Evolutionary conservation across 2,888 invertebrate genomes (phyloP), one percentile per base, ranked within the genome.

Genomic region (Thera obeliscata): DNA sequence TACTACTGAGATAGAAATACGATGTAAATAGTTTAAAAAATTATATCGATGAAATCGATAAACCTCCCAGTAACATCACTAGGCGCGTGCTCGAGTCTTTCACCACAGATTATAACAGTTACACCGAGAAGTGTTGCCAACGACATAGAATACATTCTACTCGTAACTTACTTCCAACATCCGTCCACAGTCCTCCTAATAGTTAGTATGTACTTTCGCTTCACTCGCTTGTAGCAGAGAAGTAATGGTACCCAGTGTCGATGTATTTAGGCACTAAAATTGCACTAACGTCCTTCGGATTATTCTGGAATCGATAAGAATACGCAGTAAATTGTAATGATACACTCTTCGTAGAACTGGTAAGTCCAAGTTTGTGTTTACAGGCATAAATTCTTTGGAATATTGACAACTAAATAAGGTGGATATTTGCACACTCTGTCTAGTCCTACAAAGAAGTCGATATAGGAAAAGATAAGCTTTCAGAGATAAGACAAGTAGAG

Each of bases 251-350:
- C 33, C 35, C 12, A 43, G 33, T 50, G 9, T 61, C 61, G 55
- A 62, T 67, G 62, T 67, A 62, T 59, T 61, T 61, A 55, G 62
- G 55, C 62, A 59, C 48, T 67, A 62, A 67, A 67, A 49, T 62
- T 49, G 52, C 22, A 58, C 35, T 38, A 50, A 59, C 59, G 57
- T 65, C 56, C 35, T 57, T 57, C 57, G 65, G 60, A 61, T 61
- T 61, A 66, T 61, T 61, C 50, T 56, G 56, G 50, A 43, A 57
- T 61, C 66, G 59, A 64, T 59, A 58, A 54, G 58, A 58, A 64
- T 58, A 9, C 33, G 35, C 4, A 22, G 43, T 22, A 50, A 38
- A 7, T 38, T 3, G 38, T 55, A 36, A 22, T 5, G 22, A 7
- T 22, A 22, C 22, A 6, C 52, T 22, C 33, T 33, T 8, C 52